phyloP scores from a whole-genome alignment of 2,888 invertebrate genomes.

The Drosophila diplacantha region DNA sequence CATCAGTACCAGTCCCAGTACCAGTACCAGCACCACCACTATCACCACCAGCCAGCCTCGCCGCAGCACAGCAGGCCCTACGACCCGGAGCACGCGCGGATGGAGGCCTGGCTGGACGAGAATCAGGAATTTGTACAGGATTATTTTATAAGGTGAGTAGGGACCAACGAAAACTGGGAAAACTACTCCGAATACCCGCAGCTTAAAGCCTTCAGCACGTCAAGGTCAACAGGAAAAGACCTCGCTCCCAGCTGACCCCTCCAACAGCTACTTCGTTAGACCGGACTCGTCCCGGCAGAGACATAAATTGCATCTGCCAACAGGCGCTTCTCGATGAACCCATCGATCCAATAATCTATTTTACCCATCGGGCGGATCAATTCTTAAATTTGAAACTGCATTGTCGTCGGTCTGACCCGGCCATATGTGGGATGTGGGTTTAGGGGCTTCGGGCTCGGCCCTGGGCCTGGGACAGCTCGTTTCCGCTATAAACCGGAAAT shows the following conservation, averaged over 20 bases:
- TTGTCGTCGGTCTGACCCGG: conserved; percentile 38
- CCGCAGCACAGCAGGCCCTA: conserved; percentile 79
- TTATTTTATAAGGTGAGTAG: conserved; percentile 90
- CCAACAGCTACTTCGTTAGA: conserved; percentile 4
- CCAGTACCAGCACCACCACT: conserved; percentile 54
- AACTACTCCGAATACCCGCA: no score
- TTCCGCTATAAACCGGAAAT: conserved; percentile 66
- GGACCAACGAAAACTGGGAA: background rate
- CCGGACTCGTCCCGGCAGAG: conserved; percentile 3
- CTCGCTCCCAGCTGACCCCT: background rate
- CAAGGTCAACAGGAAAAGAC: background rate
- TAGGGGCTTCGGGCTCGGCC: conserved; percentile 25
- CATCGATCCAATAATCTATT: conserved; percentile 33
- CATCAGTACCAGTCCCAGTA: conserved; percentile 47
- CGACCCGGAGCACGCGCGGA: conserved; percentile 91
- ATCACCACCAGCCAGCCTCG: conserved; percentile 59
- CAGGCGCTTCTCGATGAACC: conserved; percentile 24
- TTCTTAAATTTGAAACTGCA: conserved; percentile 54
- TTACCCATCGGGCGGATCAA: conserved; percentile 28
- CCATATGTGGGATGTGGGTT: conserved; percentile 30
- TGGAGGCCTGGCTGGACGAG: conserved; percentile 97
- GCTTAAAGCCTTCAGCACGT: background rate
- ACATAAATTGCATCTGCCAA: conserved; percentile 30
- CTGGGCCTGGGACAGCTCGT: conserved; percentile 36
- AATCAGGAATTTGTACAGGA: conserved; percentile 97